These are phyloP conservation scores for Sarcophaga caerulescens DNA, from an alignment of 2,888 invertebrate genomes.

Conservation along the genomic window DNA sequence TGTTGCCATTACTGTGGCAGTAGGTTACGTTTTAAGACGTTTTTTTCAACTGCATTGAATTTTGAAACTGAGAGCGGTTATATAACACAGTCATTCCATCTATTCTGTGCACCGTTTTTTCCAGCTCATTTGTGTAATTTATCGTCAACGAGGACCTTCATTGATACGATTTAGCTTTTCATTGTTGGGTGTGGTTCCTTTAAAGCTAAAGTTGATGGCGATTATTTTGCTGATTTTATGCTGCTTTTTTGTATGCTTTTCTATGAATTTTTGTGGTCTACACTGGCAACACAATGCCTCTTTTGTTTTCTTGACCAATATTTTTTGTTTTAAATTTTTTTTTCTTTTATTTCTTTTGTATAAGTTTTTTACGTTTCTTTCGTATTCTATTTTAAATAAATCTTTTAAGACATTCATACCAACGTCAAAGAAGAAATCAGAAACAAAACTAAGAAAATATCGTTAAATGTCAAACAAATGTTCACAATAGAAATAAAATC, in stretches of 20 bases:
- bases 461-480: slow-evolving; percentile 51
- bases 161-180: slow-evolving; percentile 29
- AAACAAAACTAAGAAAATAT: not conserved
- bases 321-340: not conserved
- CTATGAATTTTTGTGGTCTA: not conserved
- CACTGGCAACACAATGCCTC: slow-evolving; percentile 1
- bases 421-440: not conserved
- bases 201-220: not conserved
- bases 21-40: not conserved
- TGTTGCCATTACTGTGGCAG: not conserved
- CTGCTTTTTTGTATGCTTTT: too few relatives aligned
- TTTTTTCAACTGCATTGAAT: not conserved
- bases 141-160: slow-evolving; percentile 43
- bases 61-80: slow-evolving; percentile 9
- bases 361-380: not conserved
- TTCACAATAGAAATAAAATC: slow-evolving; percentile 6
- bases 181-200: slow-evolving; percentile 58
- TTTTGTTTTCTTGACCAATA: slow-evolving; percentile 40
- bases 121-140: slow-evolving; percentile 28
- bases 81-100: too few relatives aligned
- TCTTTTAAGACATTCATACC: slow-evolving; percentile 12
- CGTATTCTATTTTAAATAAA: slow-evolving; percentile 18
- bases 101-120: not conserved
- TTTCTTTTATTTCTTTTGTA: not conserved
- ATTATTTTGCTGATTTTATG: slow-evolving; percentile 1